phyloP scores from a whole-genome alignment of 2,797 vertebrate genomes.

The Tenualosa thibaudeaui region DNA sequence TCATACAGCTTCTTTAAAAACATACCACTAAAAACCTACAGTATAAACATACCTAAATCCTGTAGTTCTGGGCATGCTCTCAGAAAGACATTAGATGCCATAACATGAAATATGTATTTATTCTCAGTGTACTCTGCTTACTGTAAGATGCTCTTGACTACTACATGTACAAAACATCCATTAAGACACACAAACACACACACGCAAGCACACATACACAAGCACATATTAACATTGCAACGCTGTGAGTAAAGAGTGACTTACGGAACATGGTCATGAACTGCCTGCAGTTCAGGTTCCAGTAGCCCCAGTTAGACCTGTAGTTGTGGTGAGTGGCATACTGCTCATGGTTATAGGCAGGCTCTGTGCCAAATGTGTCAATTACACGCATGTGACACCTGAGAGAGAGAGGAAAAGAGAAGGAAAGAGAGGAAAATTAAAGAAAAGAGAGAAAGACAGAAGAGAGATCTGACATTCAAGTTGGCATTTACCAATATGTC shows the following conservation, averaged over 20 bases:
- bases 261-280: constrained; percentile 99
- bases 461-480: too few species aligned
- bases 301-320: constrained; percentile 98
- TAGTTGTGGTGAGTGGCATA: constrained; percentile 90
- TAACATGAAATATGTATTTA: too few species aligned
- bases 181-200: constrained; percentile 27
- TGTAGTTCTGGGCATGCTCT: too few species aligned
- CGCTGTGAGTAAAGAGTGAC: constrained; percentile 51
- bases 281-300: constrained; percentile 92
- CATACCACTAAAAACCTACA: too few species aligned
- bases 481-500: too few species aligned
- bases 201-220: neutral
- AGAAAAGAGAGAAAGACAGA: neutral
- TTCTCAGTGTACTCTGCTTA: too few species aligned
- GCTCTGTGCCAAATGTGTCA: constrained; percentile 95
- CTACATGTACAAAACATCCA: neutral
- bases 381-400: constrained; percentile 95
- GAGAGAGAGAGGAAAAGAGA: neutral
- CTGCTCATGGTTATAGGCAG: constrained; percentile 93
- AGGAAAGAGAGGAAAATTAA: neutral
- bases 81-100: too few species aligned
- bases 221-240: neutral
- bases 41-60: too few species aligned
- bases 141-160: too few species aligned
- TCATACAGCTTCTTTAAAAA: too few species aligned